These are phyloP conservation scores for Lethocerus indicus DNA, from an alignment of 1,140 invertebrate species.

Conservation along the genomic window DNA sequence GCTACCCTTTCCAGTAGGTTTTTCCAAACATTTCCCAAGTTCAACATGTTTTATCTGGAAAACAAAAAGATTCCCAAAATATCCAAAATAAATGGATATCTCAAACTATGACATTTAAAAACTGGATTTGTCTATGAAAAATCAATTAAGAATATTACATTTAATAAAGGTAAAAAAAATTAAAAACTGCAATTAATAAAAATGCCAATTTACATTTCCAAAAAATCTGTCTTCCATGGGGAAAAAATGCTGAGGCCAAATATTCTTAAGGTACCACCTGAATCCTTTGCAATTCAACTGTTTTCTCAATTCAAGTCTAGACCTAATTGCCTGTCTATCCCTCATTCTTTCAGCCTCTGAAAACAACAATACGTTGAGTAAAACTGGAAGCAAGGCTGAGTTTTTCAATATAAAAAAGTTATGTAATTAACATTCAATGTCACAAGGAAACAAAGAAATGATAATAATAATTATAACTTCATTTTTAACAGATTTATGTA, in stretches of 20 bases:
- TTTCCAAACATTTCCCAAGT: constrained; percentile 37
- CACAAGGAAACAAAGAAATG: too few species aligned
- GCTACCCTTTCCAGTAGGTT: constrained; percentile 33
- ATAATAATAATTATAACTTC: too few species aligned
- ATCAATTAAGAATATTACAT: too few species aligned
- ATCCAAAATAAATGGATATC: too few species aligned
- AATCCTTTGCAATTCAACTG: constrained; percentile 75
- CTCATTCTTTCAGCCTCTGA: constrained; percentile 38
- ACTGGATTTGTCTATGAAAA: too few species aligned
- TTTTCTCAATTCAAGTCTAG: constrained; percentile 54
- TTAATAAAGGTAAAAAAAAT: too few species aligned
- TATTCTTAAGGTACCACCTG: constrained; percentile 87
- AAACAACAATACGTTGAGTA: constrained; percentile 16
- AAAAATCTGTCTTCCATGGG: constrained; percentile 68
- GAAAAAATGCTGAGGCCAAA: constrained; percentile 83
- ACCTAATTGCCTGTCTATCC: constrained; percentile 47
- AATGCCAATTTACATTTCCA: constrained; percentile 49
- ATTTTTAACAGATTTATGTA: too few species aligned
- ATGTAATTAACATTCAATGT: too few species aligned
- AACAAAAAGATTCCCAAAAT: not conserved
- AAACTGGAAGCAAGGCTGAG: too few species aligned
- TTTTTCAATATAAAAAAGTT: too few species aligned
- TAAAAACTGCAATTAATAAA: too few species aligned
- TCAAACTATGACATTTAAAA: too few species aligned
- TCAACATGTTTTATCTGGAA: constrained; percentile 30